A percentile compares a stretch with the other conserved stretches of the same genome.
Evolutionary conservation across 2,113 vertebrate species (phyloP).

Genomic region (Cettia cetti): DNA sequence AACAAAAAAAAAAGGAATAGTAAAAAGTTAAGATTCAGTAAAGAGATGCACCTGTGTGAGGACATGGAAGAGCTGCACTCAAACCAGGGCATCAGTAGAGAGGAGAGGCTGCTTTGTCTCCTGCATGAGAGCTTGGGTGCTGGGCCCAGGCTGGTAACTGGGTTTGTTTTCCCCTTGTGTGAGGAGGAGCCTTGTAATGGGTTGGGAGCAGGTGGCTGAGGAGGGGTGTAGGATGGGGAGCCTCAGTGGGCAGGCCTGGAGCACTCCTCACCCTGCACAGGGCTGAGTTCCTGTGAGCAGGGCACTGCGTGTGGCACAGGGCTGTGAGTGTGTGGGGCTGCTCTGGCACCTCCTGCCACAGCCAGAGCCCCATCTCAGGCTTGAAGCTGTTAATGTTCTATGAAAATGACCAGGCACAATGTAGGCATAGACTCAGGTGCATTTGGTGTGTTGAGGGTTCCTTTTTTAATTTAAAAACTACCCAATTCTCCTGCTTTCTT

Average conservation of each 20-base stretch:
- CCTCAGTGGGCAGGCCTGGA: background rate
- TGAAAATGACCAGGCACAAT: background rate
- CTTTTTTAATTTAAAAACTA: background rate
- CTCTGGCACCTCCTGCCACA: background rate
- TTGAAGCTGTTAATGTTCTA: background rate
- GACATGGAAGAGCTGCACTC: constrained; percentile 14
- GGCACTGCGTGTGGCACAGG: accelerated
- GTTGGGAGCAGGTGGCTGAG: background rate
- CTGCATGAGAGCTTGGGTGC: background rate
- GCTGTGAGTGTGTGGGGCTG: background rate
- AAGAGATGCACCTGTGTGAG: background rate
- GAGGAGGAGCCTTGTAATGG: background rate
- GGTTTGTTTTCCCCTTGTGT: background rate
- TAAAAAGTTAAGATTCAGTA: background rate
- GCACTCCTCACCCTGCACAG: background rate
- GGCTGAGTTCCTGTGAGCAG: accelerated
- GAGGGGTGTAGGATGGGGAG: background rate
- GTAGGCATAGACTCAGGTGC: background rate
- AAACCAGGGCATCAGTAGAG: background rate
- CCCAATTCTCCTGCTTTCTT: background rate
- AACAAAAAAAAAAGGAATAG: background rate
- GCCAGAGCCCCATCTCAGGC: background rate
- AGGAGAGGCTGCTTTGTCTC: background rate
- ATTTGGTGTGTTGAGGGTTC: background rate
- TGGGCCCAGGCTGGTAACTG: background rate